A percentile compares a stretch with the other conserved stretches of the same genome.
Conservation (phyloP, 1,140 invertebrate species). For the Drosophila sucinea region DNA sequence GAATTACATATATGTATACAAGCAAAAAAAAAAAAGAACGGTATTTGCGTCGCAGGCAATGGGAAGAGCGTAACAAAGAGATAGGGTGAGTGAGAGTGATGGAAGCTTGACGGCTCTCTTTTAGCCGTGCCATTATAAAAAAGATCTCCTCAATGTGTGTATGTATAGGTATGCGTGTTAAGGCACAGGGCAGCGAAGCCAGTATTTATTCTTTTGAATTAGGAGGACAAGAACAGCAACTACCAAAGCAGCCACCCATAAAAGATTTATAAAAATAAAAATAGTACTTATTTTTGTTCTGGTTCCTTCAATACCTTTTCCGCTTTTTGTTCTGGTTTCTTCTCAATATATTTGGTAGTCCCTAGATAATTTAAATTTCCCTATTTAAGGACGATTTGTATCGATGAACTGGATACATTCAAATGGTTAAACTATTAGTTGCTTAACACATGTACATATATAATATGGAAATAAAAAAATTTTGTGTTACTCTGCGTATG, state of each 20-base stretch:
- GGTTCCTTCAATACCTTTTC: too few relatives aligned
- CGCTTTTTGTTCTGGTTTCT: too few relatives aligned
- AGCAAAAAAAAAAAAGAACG: constrained; percentile 65
- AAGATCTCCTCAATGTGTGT: constrained; percentile 12
- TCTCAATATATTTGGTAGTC: too few relatives aligned
- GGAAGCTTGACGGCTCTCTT: constrained; percentile 34
- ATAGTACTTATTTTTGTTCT: too few relatives aligned
- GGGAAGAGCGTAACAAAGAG: constrained; percentile 15
- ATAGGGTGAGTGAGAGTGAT: constrained; percentile 36
- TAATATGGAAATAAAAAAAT: too few relatives aligned
- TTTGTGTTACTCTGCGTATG: too few relatives aligned
- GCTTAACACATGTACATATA: too few relatives aligned
- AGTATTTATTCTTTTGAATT: neutral
- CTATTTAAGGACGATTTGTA: too few relatives aligned
- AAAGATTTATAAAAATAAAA: neutral
- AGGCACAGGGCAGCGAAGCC: constrained; percentile 33
- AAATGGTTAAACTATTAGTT: too few relatives aligned
- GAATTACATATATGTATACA: constrained; percentile 52
- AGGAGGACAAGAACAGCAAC: constrained; percentile 6
- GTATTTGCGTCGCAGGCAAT: constrained; percentile 76
- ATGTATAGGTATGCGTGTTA: constrained; percentile 33
- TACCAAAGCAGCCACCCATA: neutral
- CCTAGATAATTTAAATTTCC: too few relatives aligned
- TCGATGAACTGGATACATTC: too few relatives aligned
- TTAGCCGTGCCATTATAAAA: constrained; percentile 3